phyloP scores from a whole-genome alignment of 2,797 vertebrate genomes.

The Arnoldichthys spilopterus region DNA sequence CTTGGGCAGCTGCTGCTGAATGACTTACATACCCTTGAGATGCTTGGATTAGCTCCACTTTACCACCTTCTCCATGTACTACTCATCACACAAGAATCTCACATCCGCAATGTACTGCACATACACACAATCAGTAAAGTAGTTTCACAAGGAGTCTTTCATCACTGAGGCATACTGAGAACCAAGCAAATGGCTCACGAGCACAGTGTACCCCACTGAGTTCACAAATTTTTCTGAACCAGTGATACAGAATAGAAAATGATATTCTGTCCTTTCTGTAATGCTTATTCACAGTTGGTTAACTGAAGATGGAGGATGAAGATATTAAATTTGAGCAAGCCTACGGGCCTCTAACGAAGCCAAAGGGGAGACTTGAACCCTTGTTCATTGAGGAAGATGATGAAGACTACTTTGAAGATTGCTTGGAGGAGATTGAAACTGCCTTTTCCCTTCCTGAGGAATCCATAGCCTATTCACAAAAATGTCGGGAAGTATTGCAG shows the following conservation, averaged over 20 bases:
- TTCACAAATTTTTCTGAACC: neutral
- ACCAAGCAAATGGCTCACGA: neutral
- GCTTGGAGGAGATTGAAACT: constrained; percentile 55
- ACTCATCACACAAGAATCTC: constrained; percentile 13
- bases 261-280: neutral
- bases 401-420: constrained; percentile 53
- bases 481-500: constrained; percentile 49
- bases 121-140: constrained; percentile 5
- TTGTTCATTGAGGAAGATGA: constrained; percentile 74
- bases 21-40: constrained; percentile 42
- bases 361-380: constrained; percentile 47
- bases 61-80: constrained; percentile 7
- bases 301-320: constrained; percentile 65
- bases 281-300: constrained; percentile 24
- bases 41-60: constrained; percentile 36
- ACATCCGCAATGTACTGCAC: constrained; percentile 12
- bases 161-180: neutral
- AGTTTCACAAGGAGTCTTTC: constrained; percentile 11
- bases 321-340: constrained; percentile 49
- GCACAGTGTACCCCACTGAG: neutral
- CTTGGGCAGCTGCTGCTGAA: constrained; percentile 66
- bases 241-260: constrained; percentile 4
- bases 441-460: constrained; percentile 47
- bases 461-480: constrained; percentile 42
- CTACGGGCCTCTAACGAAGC: constrained; percentile 39